Percentiles rank a stretch among this genome's conserved stretches.
phyloP scores from a whole-genome alignment of 2,797 vertebrate genomes.

The Denticeps clupeoides region DNA sequence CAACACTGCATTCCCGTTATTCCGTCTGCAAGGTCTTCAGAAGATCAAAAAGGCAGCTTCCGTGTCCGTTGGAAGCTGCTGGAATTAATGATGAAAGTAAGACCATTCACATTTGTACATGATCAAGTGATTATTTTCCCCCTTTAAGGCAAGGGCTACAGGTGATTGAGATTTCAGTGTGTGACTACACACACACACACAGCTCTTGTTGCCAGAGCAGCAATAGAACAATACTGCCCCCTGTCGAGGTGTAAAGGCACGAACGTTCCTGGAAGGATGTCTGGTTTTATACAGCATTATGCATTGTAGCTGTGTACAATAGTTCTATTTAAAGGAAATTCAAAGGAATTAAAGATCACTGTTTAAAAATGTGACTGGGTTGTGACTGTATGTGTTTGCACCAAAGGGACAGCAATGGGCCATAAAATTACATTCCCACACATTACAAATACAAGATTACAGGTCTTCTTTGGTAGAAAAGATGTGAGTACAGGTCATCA shows the following conservation, averaged over 20 bases:
- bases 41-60: conserved; percentile 51
- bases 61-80: conserved; percentile 21
- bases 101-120: conserved; percentile 23
- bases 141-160: conserved; percentile 15
- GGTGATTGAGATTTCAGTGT: conserved; percentile 26
- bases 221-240: conserved; percentile 54
- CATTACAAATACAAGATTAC: too few relatives aligned
- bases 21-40: conserved; percentile 32
- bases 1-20: conserved; percentile 5
- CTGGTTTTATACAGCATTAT: conserved; percentile 48
- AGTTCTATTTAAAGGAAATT: conserved; percentile 58
- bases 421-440: not conserved
- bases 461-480: too few relatives aligned
- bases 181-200: conserved; percentile 11
- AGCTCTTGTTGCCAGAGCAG: conserved; percentile 48
- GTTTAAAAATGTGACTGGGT: conserved; percentile 26
- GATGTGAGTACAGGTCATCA: too few relatives aligned
- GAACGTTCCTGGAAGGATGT: conserved; percentile 26
- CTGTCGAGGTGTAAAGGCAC: conserved; percentile 38
- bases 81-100: conserved; percentile 10
- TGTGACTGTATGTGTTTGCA: conserved; percentile 9
- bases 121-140: conserved; percentile 26
- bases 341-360: conserved; percentile 48
- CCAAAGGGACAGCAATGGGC: too few relatives aligned
- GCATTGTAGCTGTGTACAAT: conserved; percentile 54